Conservation (phyloP, 2,113 vertebrate genomes). For the Lamprotornis superbus region DNA sequence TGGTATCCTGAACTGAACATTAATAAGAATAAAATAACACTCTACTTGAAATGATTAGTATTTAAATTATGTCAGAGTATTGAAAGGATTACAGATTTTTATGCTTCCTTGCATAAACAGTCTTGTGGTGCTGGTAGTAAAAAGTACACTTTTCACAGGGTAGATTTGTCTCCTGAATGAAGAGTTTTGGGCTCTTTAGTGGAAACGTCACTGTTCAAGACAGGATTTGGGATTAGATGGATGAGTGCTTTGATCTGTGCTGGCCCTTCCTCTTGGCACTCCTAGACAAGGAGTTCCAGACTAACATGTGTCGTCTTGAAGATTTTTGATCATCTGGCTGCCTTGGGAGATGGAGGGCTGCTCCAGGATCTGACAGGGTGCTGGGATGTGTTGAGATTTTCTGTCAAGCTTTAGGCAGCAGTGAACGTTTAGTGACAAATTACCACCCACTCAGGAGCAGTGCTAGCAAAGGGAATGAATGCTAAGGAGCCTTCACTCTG, state of each 20-base stretch:
- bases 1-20: conserved; percentile 33
- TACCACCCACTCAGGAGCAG: background rate
- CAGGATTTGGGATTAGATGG: conserved; percentile 58
- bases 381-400: background rate
- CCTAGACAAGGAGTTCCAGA: background rate
- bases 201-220: background rate
- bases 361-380: background rate
- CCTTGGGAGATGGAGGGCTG: conserved; percentile 9
- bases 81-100: conserved; percentile 53
- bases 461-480: background rate
- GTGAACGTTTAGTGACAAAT: background rate
- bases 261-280: background rate
- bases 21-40: conserved; percentile 53
- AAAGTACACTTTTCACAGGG: background rate
- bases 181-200: background rate
- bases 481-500: background rate
- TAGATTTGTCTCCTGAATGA: conserved; percentile 47
- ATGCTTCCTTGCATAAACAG: conserved; percentile 14
- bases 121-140: background rate
- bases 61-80: conserved; percentile 48
- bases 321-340: conserved; percentile 9
- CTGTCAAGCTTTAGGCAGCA: background rate
- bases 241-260: conserved; percentile 48
- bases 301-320: background rate
- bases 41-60: conserved; percentile 47